A percentile compares a stretch with the other conserved stretches of the same genome.
These are phyloP conservation scores for Periophthalmus modestus DNA, from an alignment of 2,113 vertebrate genomes.

Conservation along the genomic window DNA sequence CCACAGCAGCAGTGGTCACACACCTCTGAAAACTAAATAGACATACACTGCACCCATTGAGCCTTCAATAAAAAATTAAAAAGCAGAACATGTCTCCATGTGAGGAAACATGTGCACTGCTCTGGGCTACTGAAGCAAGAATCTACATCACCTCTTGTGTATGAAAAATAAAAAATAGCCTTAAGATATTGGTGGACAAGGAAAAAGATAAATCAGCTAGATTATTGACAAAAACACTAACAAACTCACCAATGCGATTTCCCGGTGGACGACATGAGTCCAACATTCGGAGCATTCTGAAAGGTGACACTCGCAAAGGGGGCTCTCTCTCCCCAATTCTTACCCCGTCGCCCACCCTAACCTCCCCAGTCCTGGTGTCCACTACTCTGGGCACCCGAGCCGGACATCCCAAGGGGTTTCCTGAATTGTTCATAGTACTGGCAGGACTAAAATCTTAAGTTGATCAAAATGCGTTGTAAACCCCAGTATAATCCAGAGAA, in stretches of 20 bases:
- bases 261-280: conserved; percentile 72
- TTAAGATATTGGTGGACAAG: not conserved
- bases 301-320: conserved; percentile 71
- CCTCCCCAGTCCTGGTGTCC: conserved; percentile 53
- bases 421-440: conserved; percentile 50
- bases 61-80: conserved; percentile 27
- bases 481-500: conserved; percentile 4
- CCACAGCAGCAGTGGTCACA: not conserved
- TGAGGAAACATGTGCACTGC: conserved; percentile 11
- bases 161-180: not conserved
- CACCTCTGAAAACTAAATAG: conserved; percentile 11
- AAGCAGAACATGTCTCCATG: conserved; percentile 20
- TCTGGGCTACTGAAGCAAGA: not conserved
- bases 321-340: conserved; percentile 62
- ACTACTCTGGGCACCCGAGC: conserved; percentile 32
- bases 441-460: conserved; percentile 14
- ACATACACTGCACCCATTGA: conserved; percentile 10
- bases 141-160: conserved; percentile 8
- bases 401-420: conserved; percentile 47
- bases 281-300: conserved; percentile 75
- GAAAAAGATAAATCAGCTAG: conserved; percentile 17
- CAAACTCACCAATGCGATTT: conserved; percentile 74
- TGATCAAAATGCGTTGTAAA: conserved; percentile 13
- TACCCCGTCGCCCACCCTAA: conserved; percentile 50
- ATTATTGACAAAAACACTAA: not conserved